Evolutionary conservation across 1,140 invertebrate genomes (phyloP), one percentile per base, ranked within the genome.

Genomic region (Sycobia sp.): DNA sequence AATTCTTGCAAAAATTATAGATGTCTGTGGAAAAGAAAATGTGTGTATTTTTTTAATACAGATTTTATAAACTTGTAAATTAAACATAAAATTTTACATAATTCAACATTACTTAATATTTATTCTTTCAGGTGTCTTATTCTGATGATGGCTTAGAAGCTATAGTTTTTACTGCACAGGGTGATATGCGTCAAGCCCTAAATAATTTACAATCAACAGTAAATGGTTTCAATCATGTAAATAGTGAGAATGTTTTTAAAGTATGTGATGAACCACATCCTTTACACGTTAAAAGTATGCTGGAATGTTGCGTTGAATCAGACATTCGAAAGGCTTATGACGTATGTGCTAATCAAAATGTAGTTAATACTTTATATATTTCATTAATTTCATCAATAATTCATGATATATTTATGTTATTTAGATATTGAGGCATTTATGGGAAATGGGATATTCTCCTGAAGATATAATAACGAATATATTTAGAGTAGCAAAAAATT

Each of bases 251-350:
- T 87, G 97, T 99, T n/a, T 99, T 99, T 74, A 99, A 99, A 86
- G 96, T 99, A 14, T 99, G 98, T 78, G 98, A 99, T 83, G 97
- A 99, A 78, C 97, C 98, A 0, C 96, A 99, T 86, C 98, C 98
- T 8, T 83, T 97, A 63, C 76, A 97, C 0, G 89, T 99, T 10
- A 92, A 93, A 79, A 88, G 92, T 67, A 98, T 99, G 95, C 81
- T 99, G 50, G 86, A 93, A 58, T 85, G 88, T 71, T 99, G 96
- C 81, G 82, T 85, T 0, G 79, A 90, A 49, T 89, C 89, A 38
- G 89, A 98, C 66, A 91, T 98, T 65, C 89, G 91, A 57, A 90
- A 92, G 70, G 93, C 96, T 1, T 97, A 93, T 73, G 91, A 91
- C 80, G 89, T 90, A 67, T 67, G 65, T 57, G n/a, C n/a, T n/a